Evolutionary conservation across 2,113 vertebrate genomes (phyloP).

Genomic region (Promerops cafer): DNA sequence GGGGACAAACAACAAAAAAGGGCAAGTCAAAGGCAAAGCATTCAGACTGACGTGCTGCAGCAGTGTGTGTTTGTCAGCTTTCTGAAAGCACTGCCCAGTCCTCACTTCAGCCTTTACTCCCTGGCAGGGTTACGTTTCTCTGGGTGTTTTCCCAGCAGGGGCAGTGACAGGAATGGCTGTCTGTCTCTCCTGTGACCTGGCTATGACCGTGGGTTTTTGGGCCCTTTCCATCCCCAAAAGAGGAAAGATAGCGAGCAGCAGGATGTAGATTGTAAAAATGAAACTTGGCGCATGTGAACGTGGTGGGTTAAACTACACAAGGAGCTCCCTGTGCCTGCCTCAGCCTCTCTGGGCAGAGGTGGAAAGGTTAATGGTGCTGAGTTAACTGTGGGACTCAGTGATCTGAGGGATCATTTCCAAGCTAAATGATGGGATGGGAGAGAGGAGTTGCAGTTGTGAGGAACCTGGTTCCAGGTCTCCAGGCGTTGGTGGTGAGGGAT

Average conservation of each 20-base stretch:
- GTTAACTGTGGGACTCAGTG: neutral
- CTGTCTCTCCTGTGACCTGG: neutral
- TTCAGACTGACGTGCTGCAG: neutral
- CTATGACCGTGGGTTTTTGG: fast-evolving
- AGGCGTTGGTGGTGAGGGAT: fast-evolving
- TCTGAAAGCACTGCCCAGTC: neutral
- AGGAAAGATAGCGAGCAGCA: neutral
- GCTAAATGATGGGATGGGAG: neutral
- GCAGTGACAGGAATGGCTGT: neutral
- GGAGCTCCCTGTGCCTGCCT: neutral
- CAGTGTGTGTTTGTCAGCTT: neutral
- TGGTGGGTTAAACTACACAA: neutral
- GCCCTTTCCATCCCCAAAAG: neutral
- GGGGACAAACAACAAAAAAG: neutral
- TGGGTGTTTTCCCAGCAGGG: neutral
- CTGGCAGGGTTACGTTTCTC: neutral
- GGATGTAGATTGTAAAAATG: neutral
- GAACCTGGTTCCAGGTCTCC: neutral
- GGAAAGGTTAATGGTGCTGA: neutral
- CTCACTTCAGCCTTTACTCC: neutral
- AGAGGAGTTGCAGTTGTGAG: neutral
- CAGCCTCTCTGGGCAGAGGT: neutral
- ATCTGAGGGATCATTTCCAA: neutral
- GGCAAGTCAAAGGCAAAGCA: neutral
- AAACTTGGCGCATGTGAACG: fast-evolving